Evolutionary conservation across 1,140 invertebrate species (phyloP).

Genomic region (Ectropis grisescens): DNA sequence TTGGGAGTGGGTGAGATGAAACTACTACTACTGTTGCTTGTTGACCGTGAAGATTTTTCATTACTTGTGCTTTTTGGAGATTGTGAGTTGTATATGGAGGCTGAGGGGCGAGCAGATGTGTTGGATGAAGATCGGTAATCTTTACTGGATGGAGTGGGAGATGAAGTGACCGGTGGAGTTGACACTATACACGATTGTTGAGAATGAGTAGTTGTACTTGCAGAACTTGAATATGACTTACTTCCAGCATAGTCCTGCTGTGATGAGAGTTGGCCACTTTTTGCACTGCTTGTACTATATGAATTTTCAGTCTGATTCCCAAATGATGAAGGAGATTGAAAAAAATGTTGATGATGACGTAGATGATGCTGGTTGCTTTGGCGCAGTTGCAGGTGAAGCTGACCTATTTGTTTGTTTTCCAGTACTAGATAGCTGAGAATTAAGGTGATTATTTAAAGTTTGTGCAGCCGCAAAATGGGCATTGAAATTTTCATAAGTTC

Average conservation of each 20-base stretch:
- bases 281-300: slow-evolving; percentile 70
- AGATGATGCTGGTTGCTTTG: slow-evolving; percentile 71
- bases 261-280: slow-evolving; percentile 67
- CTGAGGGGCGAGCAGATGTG: slow-evolving; percentile 46
- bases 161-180: slow-evolving; percentile 70
- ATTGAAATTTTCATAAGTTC: slow-evolving; percentile 77
- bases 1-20: slow-evolving; percentile 71
- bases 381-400: slow-evolving; percentile 70
- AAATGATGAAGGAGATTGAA: slow-evolving; percentile 73
- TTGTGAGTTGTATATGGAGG: slow-evolving; percentile 63
- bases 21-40: slow-evolving; percentile 42
- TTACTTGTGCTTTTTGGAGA: slow-evolving; percentile 61
- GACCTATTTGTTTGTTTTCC: slow-evolving; percentile 69
- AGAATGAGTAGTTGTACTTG: slow-evolving; percentile 66
- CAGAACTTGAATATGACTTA: slow-evolving; percentile 72
- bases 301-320: slow-evolving; percentile 69
- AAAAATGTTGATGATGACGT: slow-evolving; percentile 72
- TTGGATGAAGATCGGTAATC: slow-evolving; percentile 72
- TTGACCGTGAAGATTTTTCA: slow-evolving; percentile 49
- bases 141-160: slow-evolving; percentile 69
- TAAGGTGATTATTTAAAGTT: slow-evolving; percentile 74
- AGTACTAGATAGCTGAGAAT: slow-evolving; percentile 71
- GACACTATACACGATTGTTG: slow-evolving; percentile 82
- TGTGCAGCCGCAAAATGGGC: slow-evolving; percentile 76
- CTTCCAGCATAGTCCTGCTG: slow-evolving; percentile 71